phyloP scores from a whole-genome alignment of 1,140 invertebrate genomes.

The Akabosia matsudoensis region DNA sequence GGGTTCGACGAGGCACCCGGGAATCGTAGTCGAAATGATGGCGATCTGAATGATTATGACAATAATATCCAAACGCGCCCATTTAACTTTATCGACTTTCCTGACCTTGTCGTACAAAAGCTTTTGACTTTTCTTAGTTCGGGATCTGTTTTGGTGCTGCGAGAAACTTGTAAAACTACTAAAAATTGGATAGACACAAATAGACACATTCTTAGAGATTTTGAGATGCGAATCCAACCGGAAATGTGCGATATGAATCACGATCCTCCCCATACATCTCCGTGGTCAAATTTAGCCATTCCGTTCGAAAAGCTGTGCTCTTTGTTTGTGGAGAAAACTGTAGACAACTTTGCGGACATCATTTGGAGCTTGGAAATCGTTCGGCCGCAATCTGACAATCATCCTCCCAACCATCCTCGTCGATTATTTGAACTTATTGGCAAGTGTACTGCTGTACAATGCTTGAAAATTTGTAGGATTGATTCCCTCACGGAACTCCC shows the following conservation, averaged over 20 bases:
- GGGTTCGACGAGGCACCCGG: too few relatives aligned
- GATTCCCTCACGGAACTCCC: background rate
- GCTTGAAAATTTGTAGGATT: background rate
- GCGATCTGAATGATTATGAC: background rate
- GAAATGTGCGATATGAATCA: background rate
- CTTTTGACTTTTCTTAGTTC: background rate
- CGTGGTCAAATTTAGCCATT: slow-evolving; percentile 4
- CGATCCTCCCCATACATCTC: background rate
- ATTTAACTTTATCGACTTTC: background rate
- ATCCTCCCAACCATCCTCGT: background rate
- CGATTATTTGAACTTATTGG: background rate
- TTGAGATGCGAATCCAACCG: background rate
- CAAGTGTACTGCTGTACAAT: background rate
- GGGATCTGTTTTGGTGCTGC: background rate
- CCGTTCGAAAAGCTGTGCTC: background rate
- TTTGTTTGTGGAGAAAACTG: background rate
- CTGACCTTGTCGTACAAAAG: background rate
- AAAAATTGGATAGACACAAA: background rate
- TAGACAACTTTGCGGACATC: background rate
- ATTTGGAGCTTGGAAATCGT: background rate
- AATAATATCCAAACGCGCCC: background rate
- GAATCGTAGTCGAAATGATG: background rate
- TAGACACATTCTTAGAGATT: background rate
- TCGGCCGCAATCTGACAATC: background rate
- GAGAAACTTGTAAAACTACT: background rate